Evolutionary conservation across 2,113 vertebrate species (phyloP), one percentile per base, ranked within the genome.

Genomic region (Anarrhichthys ocellatus): DNA sequence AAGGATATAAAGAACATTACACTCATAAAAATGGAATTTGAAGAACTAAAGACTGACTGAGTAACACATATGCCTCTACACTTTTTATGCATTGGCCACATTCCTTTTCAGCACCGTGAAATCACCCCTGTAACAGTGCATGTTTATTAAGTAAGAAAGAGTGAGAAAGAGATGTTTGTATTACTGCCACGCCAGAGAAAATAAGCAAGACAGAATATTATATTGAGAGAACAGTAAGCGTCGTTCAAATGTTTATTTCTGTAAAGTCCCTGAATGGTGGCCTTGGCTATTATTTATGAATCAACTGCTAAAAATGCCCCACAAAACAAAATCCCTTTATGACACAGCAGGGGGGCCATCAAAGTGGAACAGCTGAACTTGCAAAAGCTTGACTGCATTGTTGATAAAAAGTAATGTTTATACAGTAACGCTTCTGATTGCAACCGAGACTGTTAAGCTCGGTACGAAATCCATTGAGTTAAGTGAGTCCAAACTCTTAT

Each of bases 201-300:
- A 78, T 76, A 73, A 82, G 68, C 62, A 80, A 40, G 24, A 63
- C 61, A 64, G 48, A 70, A 81, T 84, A 40, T 82, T 79, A 87
- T 79, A 78, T 71, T 73, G 65, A 71, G 34, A 68, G 14, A 81
- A 77, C 58, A 68, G 67, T 76, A 54, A 85, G 73, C 59, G 72
- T 65, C 44, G 77, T 81, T 83, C 32, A 70, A 76, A 78, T 80
- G 70, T 90, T 89, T 88, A 72, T 81, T 82, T 83, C 56, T 85
- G 65, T 71, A 58, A 44, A 40, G 52, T 75, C 63, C 44, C 65
- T 2, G 17, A 71, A 73, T 68, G 2, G 15, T 81, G 61, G 79
- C 44, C 46, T 68, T 27, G 56, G 58, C 29, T 68, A 78, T 86
- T 84, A 78, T 87, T 90, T 90, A 83, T 86, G 69, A 84, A 88